phyloP scores from a whole-genome alignment of 2,888 invertebrate genomes.

The Spodoptera picta region DNA sequence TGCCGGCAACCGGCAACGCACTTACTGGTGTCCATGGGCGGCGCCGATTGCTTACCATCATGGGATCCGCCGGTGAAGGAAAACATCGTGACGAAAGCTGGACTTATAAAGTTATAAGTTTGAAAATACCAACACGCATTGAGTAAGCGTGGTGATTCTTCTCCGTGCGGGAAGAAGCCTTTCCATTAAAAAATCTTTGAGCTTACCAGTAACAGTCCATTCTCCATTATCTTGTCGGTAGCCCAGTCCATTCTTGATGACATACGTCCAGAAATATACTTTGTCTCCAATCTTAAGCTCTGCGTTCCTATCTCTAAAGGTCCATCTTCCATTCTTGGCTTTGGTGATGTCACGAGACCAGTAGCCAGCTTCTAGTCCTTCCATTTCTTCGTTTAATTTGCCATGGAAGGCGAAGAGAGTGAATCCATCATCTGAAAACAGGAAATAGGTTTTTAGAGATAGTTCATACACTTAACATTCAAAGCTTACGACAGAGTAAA shows the following conservation, averaged over 20 bases:
- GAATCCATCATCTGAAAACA: constrained; percentile 89
- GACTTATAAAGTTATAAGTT: no score
- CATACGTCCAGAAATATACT: constrained; percentile 93
- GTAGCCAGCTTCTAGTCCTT: constrained; percentile 91
- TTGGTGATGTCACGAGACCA: constrained; percentile 91
- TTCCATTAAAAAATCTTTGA: neutral
- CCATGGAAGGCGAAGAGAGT: constrained; percentile 85
- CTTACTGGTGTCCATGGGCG: no score
- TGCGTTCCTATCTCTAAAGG: constrained; percentile 89
- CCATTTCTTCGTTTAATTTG: constrained; percentile 92
- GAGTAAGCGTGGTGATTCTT: no score
- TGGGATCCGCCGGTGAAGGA: neutral
- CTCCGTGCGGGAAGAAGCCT: no score
- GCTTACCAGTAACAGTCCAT: constrained; percentile 86
- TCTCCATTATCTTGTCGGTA: constrained; percentile 91
- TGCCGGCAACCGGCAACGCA: no score
- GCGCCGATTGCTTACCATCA: no score
- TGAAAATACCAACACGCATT: no score
- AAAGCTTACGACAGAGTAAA: neutral
- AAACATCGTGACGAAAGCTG: no score
- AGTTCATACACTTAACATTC: neutral
- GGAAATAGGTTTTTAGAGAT: neutral
- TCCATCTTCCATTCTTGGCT: constrained; percentile 90
- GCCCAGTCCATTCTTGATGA: constrained; percentile 91
- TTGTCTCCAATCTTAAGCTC: constrained; percentile 90